Base-by-base conservation (phyloP, 35 echinoderm and acorn worm species). In the Lytechinus pictus region DNA sequence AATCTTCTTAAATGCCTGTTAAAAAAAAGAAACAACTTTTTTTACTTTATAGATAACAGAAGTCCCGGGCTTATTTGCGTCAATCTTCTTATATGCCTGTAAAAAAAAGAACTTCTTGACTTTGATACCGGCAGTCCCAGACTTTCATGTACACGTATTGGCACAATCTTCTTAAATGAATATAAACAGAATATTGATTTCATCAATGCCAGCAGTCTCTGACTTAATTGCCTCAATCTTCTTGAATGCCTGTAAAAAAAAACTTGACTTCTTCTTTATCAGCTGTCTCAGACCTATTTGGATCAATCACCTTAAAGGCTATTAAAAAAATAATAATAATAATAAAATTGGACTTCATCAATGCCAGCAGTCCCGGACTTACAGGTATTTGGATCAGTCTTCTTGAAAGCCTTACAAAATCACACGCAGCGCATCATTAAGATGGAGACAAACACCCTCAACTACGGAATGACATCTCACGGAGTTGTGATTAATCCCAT, bases 221-320 rank as follows among this genome's bases (percentile, higher is more conserved):
- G 98, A 98, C 86, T 99, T 99, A 72, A 97, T 99, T 16, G 98
- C 94, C 95, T 99, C 98, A 27, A 99, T 94, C 87, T 98, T 99
- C 72, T 97, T 97, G 33, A 99, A 99, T 44, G 96, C 98, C 98
- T 99, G 86, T 4, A 90, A 4, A 90, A 89, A 16, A 53, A 58
- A 10, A 58, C 94, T 97, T 98, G 94, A 99, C 98, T 52, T 98
- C 98, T 95, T 96, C 98, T 89, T 95, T 94, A 44, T 92, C 88
- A 14, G 96, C 96, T 24, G 96, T 96, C 55, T 97, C 98, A 8
- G 98, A 98, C 86, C 98, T 99, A 88, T 98, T 99, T 27, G 98
- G 89, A 96, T 99, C 98, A 51, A 99, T 94, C 87, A 97, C 98
- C 72, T 97, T 97, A 53, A 99, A 99, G 53, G 96, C 98, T 97